Evolutionary conservation across 1,140 invertebrate species (phyloP).

Genomic region (Nylanderia fulva): DNA sequence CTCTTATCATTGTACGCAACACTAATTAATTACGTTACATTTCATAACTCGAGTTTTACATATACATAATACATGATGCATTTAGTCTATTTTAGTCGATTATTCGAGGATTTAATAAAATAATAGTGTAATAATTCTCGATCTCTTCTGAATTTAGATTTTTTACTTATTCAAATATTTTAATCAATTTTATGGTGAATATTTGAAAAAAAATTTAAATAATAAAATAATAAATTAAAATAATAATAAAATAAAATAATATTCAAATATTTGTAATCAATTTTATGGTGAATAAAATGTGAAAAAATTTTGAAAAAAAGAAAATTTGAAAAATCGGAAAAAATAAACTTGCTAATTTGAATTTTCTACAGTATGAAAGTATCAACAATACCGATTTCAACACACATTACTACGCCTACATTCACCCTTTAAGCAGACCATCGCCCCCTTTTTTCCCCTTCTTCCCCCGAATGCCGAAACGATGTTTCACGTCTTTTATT

Average conservation of each 20-base stretch:
- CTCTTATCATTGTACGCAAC: not conserved
- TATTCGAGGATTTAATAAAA: not conserved
- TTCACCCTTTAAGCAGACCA: not conserved
- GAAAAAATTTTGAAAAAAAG: too few species aligned
- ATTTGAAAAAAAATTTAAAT: too few species aligned
- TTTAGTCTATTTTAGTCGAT: too few species aligned
- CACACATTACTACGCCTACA: slow-evolving; percentile 49
- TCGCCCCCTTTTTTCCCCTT: too few species aligned
- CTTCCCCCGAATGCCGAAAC: slow-evolving; percentile 48
- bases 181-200: not conserved
- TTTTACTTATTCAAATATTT: not conserved
- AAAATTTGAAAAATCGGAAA: too few species aligned
- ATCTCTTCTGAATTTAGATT: not conserved
- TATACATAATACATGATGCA: too few species aligned
- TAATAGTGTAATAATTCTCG: not conserved
- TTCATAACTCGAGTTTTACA: not conserved
- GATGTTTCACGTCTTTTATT: slow-evolving; percentile 74
- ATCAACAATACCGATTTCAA: slow-evolving; percentile 31
- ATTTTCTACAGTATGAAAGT: not conserved
- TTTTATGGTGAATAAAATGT: too few species aligned
- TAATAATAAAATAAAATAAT: too few species aligned
- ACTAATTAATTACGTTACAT: not conserved
- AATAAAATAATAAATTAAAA: too few species aligned
- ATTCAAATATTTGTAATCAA: too few species aligned
- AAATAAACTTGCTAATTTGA: too few species aligned